Base-by-base conservation (phyloP, 1,140 invertebrate genomes). In the Pseudobourletiella spinata region DNA sequence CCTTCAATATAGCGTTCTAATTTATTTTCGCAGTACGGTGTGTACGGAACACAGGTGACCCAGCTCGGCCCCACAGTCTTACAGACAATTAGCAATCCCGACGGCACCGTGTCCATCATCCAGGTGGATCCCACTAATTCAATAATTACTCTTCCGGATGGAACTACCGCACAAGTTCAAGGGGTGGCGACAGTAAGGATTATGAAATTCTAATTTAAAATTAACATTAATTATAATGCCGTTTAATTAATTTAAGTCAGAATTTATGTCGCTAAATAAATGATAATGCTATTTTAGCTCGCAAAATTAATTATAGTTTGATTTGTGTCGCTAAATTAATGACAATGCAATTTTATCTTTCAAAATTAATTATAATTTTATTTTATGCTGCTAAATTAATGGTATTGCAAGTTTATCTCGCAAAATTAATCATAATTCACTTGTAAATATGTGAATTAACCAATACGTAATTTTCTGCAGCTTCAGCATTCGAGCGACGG, bases 91-190 rank as follows among this genome's bases (percentile, higher is more conserved):
- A 93, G 89, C 66, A 97, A 97, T 79, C 88, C 92, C 3, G 94
- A 98, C 80, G 94, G 94, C 63, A 91, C 91, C 3, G 90, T 98
- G 48, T 95, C 92, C 26, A 87, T 97, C 56, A 94, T 97, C 65
- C 93, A 96, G 77, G 89, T 97, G 58, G 93, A 97, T 80, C 90
- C 92, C 39, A 91, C 86, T 71, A 91, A 89, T 76, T 88, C 91
- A 30, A 91, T 96, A 69, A 94, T 96, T 65, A 95, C 92, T 22
- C 79, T 97, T 73, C 89, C 92, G 1, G 94, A 97, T 77, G 94
- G 94, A 55, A 95, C 92, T 61, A 94, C 92, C 26, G 92, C 92
- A 18, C 91, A 95, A 76, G 90, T 97, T 44, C 86, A 89, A 78
- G 86, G 87, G 60, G 87, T 94, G 69, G 87, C 89, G 63, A 87